Base-by-base conservation (phyloP, 1,140 invertebrate species). In the Cyclina sinensis region DNA sequence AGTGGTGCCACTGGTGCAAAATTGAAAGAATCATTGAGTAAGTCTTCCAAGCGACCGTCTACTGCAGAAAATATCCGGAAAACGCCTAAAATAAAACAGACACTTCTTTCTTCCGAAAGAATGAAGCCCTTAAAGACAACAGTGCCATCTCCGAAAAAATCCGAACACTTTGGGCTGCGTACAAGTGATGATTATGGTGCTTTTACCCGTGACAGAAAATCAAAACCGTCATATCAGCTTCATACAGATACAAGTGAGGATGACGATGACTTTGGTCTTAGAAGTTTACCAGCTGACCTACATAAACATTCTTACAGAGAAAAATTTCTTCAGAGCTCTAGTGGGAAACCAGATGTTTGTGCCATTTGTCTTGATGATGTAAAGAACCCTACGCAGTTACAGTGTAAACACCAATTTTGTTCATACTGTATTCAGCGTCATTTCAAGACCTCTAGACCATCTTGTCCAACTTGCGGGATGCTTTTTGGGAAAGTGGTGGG, bases 391-490 rank as follows among this genome's bases (percentile, higher is more conserved):
- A 91, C 91, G 68, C 84, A 74, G 1, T 82, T 94, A 7, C 4
- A 59, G 0, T 94, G 93, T 86, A 87, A 87, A 12, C 93, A 94
- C 59, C 57, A 24, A 12, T 94, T 93, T 73, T 93, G 93, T 87
- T 30, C 51, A 18, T 32, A 30, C 7, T 94, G 93, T 70, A 92
- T 93, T 68, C 84, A 90, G 12, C 37, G 87, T 59, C 88, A 88
- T 73, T 93, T 93, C n/a, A 84, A 76, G 24, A 82, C 24, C 14
- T 74, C 76, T 51, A 91, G 90, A 62, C 94, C 92, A 24, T 76
- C 87, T 1, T 95, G 94, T 86, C 94, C 94, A 27, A 90, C 88
- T 21, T 95, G 94, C 91, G 91, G 91, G 14, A 85, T 65, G 0
- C 48, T 93, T 12, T 94, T 92, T 90, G 94, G 94, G 14, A 84